Conservation (phyloP, 1,140 invertebrate genomes). For the Drosophila repletoides region DNA sequence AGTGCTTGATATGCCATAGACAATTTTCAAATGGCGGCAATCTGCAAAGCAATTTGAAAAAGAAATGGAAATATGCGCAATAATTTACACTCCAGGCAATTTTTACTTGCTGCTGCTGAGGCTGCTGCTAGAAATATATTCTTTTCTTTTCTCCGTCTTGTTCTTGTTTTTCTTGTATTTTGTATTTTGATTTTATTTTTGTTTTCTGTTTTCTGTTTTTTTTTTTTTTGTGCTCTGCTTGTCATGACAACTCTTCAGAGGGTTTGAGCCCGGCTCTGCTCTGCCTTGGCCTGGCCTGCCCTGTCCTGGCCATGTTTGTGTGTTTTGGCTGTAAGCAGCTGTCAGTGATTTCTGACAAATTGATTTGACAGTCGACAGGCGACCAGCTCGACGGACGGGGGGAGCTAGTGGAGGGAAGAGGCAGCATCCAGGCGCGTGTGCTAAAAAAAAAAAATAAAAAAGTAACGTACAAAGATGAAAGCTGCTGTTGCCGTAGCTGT, state of each 20-base stretch:
- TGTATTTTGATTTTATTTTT: conserved; percentile 19
- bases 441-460: conserved; percentile 36
- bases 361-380: conserved; percentile 79
- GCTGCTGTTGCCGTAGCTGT: conserved; percentile 44
- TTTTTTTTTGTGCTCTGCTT: conserved; percentile 16
- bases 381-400: conserved; percentile 36
- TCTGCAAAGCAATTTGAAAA: conserved; percentile 76
- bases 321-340: conserved; percentile 79
- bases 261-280: conserved; percentile 18
- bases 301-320: conserved; percentile 51
- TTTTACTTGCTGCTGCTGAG: conserved; percentile 25
- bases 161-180: conserved; percentile 18
- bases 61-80: conserved; percentile 78
- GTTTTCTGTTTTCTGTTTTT: conserved; percentile 27
- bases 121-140: conserved; percentile 5
- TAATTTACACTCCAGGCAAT: conserved; percentile 79
- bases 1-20: conserved; percentile 68
- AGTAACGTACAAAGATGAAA: too few relatives aligned
- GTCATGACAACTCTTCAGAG: conserved; percentile 69
- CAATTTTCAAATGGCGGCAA: conserved; percentile 75
- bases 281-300: too few relatives aligned
- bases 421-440: conserved; percentile 58
- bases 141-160: background rate
- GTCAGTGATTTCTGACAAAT: conserved; percentile 80
- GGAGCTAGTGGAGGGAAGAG: background rate